Conservation (phyloP, 2,113 vertebrate species). For the Ptilonorhynchus violaceus region DNA sequence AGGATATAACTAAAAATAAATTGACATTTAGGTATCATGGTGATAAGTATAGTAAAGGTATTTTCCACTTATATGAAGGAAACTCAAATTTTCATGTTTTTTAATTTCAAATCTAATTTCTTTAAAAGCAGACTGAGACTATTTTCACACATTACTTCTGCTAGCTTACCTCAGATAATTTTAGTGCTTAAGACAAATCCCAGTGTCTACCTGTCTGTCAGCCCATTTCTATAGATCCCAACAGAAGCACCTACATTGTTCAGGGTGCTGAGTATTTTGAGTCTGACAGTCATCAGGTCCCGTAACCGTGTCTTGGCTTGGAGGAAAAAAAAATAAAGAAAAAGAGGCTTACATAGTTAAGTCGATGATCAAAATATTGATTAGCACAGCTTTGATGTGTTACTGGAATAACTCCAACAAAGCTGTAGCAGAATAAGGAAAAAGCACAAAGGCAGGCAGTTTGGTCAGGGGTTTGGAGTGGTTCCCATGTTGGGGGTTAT, state of each 20-base stretch:
- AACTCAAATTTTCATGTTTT: background rate
- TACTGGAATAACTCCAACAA: background rate
- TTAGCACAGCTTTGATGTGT: background rate
- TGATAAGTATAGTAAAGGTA: background rate
- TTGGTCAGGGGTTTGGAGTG: background rate
- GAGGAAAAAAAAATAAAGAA: background rate
- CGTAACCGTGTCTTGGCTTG: background rate
- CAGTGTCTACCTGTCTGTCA: constrained; percentile 33
- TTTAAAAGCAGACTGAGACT: background rate
- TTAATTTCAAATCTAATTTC: background rate
- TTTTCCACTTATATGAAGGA: background rate
- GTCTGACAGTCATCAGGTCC: background rate
- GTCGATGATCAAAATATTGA: background rate
- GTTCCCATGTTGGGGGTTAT: background rate
- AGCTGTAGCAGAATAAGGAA: background rate
- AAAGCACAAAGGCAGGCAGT: background rate
- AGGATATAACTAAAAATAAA: background rate
- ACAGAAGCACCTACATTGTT: background rate
- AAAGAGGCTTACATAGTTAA: background rate
- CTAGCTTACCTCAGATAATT: constrained; percentile 25
- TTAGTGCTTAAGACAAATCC: constrained; percentile 49
- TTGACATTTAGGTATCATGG: background rate
- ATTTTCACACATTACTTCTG: constrained; percentile 36
- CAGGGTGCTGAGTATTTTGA: background rate
- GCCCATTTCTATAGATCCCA: background rate